Evolutionary conservation across 2,797 vertebrate genomes (phyloP), one percentile per base, ranked within the genome.

Genomic region (Arctocebus calabarensis): DNA sequence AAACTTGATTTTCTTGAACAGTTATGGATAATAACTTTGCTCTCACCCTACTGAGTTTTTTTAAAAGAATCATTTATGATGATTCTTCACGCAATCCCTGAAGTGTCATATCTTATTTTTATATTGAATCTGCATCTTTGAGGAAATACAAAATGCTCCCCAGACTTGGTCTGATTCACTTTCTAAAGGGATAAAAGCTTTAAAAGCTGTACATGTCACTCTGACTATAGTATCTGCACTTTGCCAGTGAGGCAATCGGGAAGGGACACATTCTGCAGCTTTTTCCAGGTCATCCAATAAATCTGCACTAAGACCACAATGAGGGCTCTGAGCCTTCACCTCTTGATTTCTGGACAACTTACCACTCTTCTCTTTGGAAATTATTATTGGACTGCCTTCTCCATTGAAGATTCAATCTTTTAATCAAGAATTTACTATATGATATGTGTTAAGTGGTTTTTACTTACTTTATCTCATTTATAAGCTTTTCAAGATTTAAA

Each of bases 1-100:
- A 77, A 92, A 78, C 48, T 64, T 70, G 52, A 57, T 95, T 93
- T 97, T 71, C 73, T 91, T 74, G 68, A 83, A 25, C 27, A 75
- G 13, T 40, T 34, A 40, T 81, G 81, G 27, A 43, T 20, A 29
- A 59, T 34, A 62, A 77, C 57, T 52, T 92, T 22, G 32, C 4
- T 83, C 52, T 90, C 78, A 68, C 27, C 17, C n/a, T 82, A 82
- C 55, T 88, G 48, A 40, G 62, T 34, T 7, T 84, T 84, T 61
- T 91, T 32, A 61, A 85, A 83, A 90, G 45, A 70, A 75, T 86
- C 45, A 83, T 55, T 83, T 88, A 45, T 16, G 13, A 20, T 27
- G 37, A 86, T 73, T 94, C 48, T 85, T 93, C 48, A 55, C 3
- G 3, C 83, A 85, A 84, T 4, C 78, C 57, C 75, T 32, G 55